These are phyloP conservation scores for Toxonevra muliebris DNA, from an alignment of 2,888 invertebrate species.

Conservation along the genomic window DNA sequence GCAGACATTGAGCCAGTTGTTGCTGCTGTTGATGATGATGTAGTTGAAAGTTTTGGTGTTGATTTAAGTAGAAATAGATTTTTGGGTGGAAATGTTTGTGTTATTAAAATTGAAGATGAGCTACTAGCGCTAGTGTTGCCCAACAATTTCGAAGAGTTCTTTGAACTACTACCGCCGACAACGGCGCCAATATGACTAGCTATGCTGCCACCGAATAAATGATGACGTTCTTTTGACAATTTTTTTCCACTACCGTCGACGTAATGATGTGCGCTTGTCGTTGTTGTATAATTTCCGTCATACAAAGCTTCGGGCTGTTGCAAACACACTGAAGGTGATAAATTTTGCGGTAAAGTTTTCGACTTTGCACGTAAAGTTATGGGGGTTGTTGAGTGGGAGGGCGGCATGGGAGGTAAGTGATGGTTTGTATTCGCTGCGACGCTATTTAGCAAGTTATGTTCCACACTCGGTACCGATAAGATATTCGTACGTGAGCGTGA, in stretches of 20 bases:
- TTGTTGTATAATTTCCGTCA: constrained; percentile 34
- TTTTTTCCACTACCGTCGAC: neutral
- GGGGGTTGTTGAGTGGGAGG: constrained; percentile 35
- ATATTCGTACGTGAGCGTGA: constrained; percentile 65
- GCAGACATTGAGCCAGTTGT: constrained; percentile 37
- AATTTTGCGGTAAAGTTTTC: constrained; percentile 72
- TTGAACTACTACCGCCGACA: constrained; percentile 27
- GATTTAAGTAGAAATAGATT: constrained; percentile 64
- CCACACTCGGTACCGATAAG: constrained; percentile 66
- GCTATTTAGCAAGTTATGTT: constrained; percentile 28
- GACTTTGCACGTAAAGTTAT: constrained; percentile 67
- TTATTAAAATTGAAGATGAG: constrained; percentile 50
- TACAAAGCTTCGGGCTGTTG: constrained; percentile 55
- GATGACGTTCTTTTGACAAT: constrained; percentile 42
- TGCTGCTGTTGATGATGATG: constrained; percentile 31
- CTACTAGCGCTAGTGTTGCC: constrained; percentile 19
- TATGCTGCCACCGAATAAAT: constrained; percentile 52
- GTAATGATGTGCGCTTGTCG: neutral
- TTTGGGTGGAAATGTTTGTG: constrained; percentile 65
- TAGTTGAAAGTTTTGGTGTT: constrained; percentile 52
- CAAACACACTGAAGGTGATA: constrained; percentile 61
- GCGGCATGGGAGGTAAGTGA: neutral
- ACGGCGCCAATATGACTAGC: constrained; percentile 45
- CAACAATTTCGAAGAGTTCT: constrained; percentile 38
- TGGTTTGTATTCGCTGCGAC: constrained; percentile 22